A percentile compares a stretch with the other conserved stretches of the same genome.
phyloP scores from a whole-genome alignment of 2,888 invertebrate genomes.

The Andrena praecox region DNA sequence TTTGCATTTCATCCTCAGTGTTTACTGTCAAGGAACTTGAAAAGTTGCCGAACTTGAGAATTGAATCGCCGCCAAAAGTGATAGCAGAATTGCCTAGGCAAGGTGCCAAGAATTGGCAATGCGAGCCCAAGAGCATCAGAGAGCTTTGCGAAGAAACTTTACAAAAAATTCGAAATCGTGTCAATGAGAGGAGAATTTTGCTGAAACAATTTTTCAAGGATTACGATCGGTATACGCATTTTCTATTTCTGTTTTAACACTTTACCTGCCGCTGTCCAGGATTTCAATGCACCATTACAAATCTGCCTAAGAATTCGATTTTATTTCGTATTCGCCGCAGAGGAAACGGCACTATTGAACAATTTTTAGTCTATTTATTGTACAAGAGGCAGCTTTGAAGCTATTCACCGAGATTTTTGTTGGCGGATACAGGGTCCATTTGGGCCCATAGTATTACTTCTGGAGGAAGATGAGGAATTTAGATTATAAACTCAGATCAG shows the following conservation, averaged over 20 bases:
- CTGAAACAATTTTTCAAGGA: constrained; percentile 90
- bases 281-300: too few relatives aligned
- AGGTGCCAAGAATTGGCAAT: constrained; percentile 86
- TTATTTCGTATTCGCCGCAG: too few relatives aligned
- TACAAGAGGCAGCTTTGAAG: too few relatives aligned
- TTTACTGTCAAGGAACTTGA: constrained; percentile 89
- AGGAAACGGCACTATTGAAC: too few relatives aligned
- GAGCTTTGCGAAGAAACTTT: constrained; percentile 87
- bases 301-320: too few relatives aligned
- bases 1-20: constrained; percentile 83
- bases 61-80: constrained; percentile 86
- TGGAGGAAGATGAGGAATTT: too few relatives aligned
- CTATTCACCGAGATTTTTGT: too few relatives aligned
- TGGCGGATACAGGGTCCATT: too few relatives aligned
- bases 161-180: constrained; percentile 88
- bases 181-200: constrained; percentile 88
- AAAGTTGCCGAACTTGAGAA: constrained; percentile 88
- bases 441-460: too few relatives aligned
- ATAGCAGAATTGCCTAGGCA: constrained; percentile 85
- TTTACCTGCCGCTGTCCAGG: background rate
- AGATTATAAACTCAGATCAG: too few relatives aligned
- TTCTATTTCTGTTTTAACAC: background rate
- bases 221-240: constrained; percentile 88
- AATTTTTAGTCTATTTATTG: too few relatives aligned
- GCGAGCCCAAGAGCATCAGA: constrained; percentile 73